Evolutionary conservation across 2,888 invertebrate genomes (phyloP).

Genomic region (Leucoptera coffeella): DNA sequence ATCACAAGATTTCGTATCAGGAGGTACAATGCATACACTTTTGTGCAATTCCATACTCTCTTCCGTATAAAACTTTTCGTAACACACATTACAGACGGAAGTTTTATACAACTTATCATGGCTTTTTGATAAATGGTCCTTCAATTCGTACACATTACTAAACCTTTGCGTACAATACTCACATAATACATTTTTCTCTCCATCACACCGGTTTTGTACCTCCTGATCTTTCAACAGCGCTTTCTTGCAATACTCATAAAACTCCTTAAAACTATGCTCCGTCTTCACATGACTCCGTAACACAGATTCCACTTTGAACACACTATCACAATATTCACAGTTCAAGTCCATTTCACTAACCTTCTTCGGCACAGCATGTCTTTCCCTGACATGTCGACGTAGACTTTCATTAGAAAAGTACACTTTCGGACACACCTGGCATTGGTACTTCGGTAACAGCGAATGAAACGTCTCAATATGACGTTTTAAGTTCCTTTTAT

Average conservation of each 20-base stretch:
- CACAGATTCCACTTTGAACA: conserved; percentile 14
- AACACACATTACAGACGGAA: conserved; percentile 31
- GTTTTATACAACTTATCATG: conserved; percentile 22
- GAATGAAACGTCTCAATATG: conserved; percentile 27
- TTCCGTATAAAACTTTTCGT: conserved; percentile 23
- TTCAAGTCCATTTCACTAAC: conserved; percentile 4
- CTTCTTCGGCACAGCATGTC: conserved; percentile 11
- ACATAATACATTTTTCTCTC: no score
- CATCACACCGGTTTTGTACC: conserved; percentile 7
- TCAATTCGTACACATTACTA: conserved; percentile 18
- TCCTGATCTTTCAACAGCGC: conserved; percentile 12
- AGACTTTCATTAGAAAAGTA: conserved; percentile 29
- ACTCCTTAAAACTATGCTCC: conserved; percentile 22
- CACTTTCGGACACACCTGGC: conserved; percentile 25
- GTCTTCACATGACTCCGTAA: conserved; percentile 22
- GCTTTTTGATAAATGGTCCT: conserved; percentile 20
- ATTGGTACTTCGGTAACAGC: conserved; percentile 16
- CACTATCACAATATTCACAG: conserved; percentile 16
- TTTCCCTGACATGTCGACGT: conserved; percentile 15
- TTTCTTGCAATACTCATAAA: conserved; percentile 25
- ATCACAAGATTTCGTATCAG: conserved; percentile 19
- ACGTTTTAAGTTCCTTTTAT: conserved; percentile 21
- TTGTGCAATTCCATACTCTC: conserved; percentile 20
- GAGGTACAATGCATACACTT: conserved; percentile 21
- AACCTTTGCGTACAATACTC: conserved; percentile 19